phyloP scores from a whole-genome alignment of 2,888 invertebrate species.

The Acanthococcus lagerstroemiae region DNA sequence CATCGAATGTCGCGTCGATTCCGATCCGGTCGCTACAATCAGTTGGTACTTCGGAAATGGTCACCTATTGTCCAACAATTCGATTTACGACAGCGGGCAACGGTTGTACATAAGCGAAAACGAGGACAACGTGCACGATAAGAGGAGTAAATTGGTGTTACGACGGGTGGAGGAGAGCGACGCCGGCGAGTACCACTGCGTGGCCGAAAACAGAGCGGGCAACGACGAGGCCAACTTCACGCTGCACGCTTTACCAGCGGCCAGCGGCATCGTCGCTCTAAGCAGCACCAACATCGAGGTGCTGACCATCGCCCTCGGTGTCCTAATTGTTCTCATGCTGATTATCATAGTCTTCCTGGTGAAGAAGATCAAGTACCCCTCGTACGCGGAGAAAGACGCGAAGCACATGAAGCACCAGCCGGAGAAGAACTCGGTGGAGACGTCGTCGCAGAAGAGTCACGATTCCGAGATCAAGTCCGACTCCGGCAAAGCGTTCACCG shows the following conservation, averaged over 20 bases:
- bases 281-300: slow-evolving; percentile 78
- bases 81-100: slow-evolving; percentile 53
- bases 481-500: slow-evolving; percentile 30
- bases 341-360: slow-evolving; percentile 62
- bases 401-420: slow-evolving; percentile 10
- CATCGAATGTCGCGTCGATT: slow-evolving; percentile 68
- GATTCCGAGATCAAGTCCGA: slow-evolving; percentile 27
- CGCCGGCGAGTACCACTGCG: slow-evolving; percentile 76
- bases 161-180: slow-evolving; percentile 75
- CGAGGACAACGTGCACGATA: slow-evolving; percentile 57
- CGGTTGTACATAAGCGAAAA: slow-evolving; percentile 65
- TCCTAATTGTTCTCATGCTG: slow-evolving; percentile 64
- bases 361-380: slow-evolving; percentile 59
- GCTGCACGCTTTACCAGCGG: slow-evolving; percentile 63
- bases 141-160: slow-evolving; percentile 63
- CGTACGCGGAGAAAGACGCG: slow-evolving; percentile 20
- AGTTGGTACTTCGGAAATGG: slow-evolving; percentile 78
- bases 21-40: slow-evolving; percentile 67
- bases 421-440: slow-evolving; percentile 24
- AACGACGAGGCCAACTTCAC: slow-evolving; percentile 85
- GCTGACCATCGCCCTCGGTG: slow-evolving; percentile 67
- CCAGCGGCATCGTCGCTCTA: slow-evolving; percentile 70
- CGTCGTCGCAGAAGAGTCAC: slow-evolving; percentile 30
- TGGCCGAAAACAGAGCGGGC: slow-evolving; percentile 81
- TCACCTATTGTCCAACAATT: slow-evolving; percentile 62